Conservation (phyloP, 2,113 vertebrate species). For the Chaetops frenatus region DNA sequence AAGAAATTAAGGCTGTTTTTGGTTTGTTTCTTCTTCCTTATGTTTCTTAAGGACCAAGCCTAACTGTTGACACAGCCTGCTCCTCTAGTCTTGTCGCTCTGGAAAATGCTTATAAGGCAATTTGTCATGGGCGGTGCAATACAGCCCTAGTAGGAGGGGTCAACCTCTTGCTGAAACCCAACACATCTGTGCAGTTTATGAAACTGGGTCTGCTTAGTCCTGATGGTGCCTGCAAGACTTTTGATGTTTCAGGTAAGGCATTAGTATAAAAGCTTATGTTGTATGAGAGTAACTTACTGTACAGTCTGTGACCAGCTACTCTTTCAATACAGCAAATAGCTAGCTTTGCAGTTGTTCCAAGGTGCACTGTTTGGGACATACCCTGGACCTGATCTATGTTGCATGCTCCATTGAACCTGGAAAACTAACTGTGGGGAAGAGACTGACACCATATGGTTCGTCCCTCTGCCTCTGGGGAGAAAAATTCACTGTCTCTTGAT, state of each 20-base stretch:
- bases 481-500: background rate
- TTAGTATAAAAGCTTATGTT: background rate
- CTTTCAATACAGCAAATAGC: background rate
- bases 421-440: background rate
- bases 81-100: constrained; percentile 90
- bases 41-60: constrained; percentile 82
- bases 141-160: constrained; percentile 89
- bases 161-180: constrained; percentile 89
- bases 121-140: constrained; percentile 78
- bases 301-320: background rate
- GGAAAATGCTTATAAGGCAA: constrained; percentile 86
- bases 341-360: background rate
- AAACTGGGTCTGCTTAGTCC: constrained; percentile 92
- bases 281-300: background rate
- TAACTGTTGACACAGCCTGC: constrained; percentile 91
- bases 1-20: background rate
- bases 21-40: background rate
- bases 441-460: background rate
- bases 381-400: background rate
- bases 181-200: constrained; percentile 96
- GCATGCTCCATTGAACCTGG: background rate
- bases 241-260: constrained; percentile 82
- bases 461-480: background rate
- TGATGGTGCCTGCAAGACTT: constrained; percentile 86
- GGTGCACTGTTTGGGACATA: background rate